These are phyloP conservation scores for Paramuricea clavata DNA, from an alignment of 92 coral and sea anemone genomes.

Conservation along the genomic window DNA sequence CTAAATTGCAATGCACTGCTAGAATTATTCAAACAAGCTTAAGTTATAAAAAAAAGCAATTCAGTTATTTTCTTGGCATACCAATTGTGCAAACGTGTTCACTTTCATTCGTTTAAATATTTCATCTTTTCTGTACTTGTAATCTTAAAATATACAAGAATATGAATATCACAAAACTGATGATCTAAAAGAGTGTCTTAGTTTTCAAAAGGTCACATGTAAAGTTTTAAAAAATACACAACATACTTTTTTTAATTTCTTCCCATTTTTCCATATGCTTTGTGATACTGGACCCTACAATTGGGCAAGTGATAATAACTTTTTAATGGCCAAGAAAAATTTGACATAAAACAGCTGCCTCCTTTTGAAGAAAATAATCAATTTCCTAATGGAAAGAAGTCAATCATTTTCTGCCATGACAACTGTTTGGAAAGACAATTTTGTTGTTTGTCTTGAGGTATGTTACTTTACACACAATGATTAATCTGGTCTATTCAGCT, in stretches of 20 bases:
- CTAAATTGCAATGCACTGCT: background rate
- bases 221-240: background rate
- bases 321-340: background rate
- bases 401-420: no score
- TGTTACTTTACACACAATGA: no score
- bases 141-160: slow-evolving; percentile 71
- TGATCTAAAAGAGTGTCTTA: background rate
- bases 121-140: slow-evolving; percentile 95
- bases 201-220: background rate
- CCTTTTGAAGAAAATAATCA: background rate
- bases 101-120: slow-evolving; percentile 96
- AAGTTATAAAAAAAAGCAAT: no score
- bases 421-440: background rate
- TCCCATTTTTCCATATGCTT: slow-evolving; percentile 90
- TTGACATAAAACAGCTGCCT: background rate
- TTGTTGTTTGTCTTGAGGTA: no score
- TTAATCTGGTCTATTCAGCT: no score
- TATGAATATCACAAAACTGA: background rate
- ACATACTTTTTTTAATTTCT: slow-evolving; percentile 88
- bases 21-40: no score
- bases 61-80: slow-evolving; percentile 43
- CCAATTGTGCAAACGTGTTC: slow-evolving; percentile 93
- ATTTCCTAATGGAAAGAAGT: no score
- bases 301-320: background rate
- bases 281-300: slow-evolving; percentile 85